Conservation (phyloP, 2,113 vertebrate species). For the Alosa alosa region DNA sequence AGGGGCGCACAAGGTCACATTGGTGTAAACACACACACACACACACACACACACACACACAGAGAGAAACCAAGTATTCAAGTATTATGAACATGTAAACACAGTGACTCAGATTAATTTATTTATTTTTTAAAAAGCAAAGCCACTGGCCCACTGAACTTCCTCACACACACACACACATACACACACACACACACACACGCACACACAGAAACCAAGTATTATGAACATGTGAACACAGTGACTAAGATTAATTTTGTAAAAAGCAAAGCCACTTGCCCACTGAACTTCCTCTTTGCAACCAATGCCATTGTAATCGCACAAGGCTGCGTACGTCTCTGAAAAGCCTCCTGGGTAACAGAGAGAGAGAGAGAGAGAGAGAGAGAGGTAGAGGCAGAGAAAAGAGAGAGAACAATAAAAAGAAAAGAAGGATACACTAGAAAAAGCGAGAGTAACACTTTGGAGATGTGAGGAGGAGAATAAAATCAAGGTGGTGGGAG, state of each 20-base stretch:
- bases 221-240: background rate
- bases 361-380: background rate
- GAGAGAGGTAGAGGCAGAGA: background rate
- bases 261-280: conserved; percentile 58
- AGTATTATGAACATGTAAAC: no score
- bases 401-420: background rate
- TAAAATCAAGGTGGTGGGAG: background rate
- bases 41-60: no score
- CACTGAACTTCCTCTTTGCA: conserved; percentile 82
- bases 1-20: background rate
- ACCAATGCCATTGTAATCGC: conserved; percentile 77
- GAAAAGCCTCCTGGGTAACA: conserved; percentile 72
- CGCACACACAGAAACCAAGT: background rate
- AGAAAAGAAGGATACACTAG: background rate
- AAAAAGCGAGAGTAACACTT: background rate
- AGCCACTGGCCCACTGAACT: no score
- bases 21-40: no score
- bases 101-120: no score
- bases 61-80: no score
- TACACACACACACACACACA: no score
- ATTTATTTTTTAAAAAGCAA: no score
- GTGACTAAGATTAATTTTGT: background rate
- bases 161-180: no score
- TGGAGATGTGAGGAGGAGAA: background rate
- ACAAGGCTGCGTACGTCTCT: conserved; percentile 75